These are phyloP conservation scores for Sander vitreus DNA, from an alignment of 2,113 vertebrate genomes.

Conservation along the genomic window DNA sequence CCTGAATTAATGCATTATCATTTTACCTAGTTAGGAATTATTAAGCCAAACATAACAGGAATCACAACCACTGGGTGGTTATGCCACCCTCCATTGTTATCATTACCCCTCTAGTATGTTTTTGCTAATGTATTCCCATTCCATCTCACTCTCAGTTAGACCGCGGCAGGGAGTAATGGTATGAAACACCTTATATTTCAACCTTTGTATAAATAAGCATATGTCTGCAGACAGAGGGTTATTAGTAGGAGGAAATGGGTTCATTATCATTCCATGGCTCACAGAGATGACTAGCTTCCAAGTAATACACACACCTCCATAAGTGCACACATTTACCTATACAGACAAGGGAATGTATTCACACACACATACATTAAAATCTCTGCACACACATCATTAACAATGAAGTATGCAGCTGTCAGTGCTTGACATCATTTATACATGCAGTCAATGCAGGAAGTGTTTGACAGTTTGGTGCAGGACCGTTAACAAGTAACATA, in stretches of 20 bases:
- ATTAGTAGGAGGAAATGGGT: conserved; percentile 59
- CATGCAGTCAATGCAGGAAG: conserved; percentile 1
- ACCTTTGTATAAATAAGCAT: conserved; percentile 65
- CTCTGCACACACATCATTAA: conserved; percentile 7
- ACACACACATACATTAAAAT: conserved; percentile 4
- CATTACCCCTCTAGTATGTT: conserved; percentile 11
- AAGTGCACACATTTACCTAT: not conserved
- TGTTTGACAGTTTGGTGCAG: not conserved
- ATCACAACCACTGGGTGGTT: not conserved
- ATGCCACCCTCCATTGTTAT: conserved; percentile 23
- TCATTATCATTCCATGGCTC: conserved; percentile 58
- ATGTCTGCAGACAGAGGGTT: conserved; percentile 44
- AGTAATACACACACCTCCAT: conserved; percentile 36
- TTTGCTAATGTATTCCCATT: conserved; percentile 1
- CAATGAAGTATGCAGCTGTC: not conserved
- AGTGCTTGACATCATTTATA: not conserved
- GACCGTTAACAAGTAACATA: not conserved
- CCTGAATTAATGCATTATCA: conserved; percentile 4
- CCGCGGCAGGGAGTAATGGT: not conserved
- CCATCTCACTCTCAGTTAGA: conserved; percentile 14
- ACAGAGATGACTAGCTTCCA: conserved; percentile 13
- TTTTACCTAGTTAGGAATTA: conserved; percentile 15
- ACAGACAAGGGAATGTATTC: not conserved
- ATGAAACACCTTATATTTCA: conserved; percentile 56
- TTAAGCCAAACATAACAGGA: conserved; percentile 25